Percentiles rank a stretch among this genome's conserved stretches.
These are phyloP conservation scores for Acromyrmex heyeri DNA, from an alignment of 1,140 invertebrate species.

Conservation along the genomic window DNA sequence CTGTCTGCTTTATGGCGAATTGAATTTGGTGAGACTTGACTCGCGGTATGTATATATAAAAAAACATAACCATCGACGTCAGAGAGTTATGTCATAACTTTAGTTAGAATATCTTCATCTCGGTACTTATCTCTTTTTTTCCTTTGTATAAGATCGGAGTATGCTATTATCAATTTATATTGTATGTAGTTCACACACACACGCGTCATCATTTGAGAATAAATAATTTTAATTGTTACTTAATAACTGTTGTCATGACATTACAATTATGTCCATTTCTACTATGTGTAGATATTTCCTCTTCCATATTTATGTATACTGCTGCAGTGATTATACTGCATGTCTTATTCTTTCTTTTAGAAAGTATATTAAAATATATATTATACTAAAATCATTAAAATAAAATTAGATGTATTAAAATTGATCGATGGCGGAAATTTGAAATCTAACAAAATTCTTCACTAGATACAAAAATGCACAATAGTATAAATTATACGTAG, in stretches of 20 bases:
- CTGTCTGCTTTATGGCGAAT: constrained; percentile 18
- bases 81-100: constrained; percentile 15
- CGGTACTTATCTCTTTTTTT: not conserved
- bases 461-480: not conserved
- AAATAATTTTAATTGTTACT: not conserved
- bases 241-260: not conserved
- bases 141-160: not conserved
- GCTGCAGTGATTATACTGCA: not conserved
- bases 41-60: not conserved
- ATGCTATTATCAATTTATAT: not conserved
- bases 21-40: not conserved
- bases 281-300: not conserved
- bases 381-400: too few relatives aligned
- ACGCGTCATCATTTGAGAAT: not conserved
- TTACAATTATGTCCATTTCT: too few relatives aligned
- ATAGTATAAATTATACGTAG: not conserved
- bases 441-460: not conserved
- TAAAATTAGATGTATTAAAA: not conserved
- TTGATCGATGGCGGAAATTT: not conserved
- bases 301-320: not conserved
- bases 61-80: not conserved
- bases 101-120: not conserved
- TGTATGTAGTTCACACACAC: not conserved
- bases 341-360: too few relatives aligned
- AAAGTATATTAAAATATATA: too few relatives aligned